phyloP scores from a whole-genome alignment of 2,797 vertebrate genomes.

The Bradypodion ventrale region DNA sequence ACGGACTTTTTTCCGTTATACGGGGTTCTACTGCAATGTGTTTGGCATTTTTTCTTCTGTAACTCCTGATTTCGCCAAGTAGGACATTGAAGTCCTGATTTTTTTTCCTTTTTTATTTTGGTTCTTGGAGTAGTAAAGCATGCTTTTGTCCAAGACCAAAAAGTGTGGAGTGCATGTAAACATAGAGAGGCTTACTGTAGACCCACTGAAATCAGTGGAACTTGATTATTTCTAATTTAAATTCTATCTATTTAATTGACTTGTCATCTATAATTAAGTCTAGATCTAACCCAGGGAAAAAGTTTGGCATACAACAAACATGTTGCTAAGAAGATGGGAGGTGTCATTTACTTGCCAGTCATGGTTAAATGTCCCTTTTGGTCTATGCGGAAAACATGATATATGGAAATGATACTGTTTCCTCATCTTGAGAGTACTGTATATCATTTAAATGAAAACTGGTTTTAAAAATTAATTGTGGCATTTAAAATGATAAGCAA shows the following conservation, averaged over 20 bases:
- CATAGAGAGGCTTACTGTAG: background rate
- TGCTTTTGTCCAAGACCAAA: background rate
- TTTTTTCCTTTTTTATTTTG: background rate
- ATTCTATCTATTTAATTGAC: background rate
- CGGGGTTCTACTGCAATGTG: too few species aligned
- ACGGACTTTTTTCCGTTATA: too few species aligned
- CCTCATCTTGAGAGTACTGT: conserved; percentile 55
- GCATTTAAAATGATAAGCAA: conserved; percentile 49
- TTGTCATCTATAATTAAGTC: background rate
- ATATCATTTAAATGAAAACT: conserved; percentile 33
- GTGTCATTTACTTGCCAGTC: conserved; percentile 52
- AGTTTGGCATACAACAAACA: conserved; percentile 39
- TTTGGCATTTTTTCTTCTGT: background rate
- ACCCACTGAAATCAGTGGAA: background rate
- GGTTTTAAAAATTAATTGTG: background rate
- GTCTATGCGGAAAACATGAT: conserved; percentile 51
- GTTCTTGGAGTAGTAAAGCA: background rate
- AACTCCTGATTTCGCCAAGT: background rate
- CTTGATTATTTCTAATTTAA: background rate
- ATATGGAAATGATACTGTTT: conserved; percentile 43
- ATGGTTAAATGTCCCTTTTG: conserved; percentile 52
- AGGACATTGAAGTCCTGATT: background rate
- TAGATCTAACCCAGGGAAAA: conserved; percentile 31
- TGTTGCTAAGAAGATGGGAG: conserved; percentile 48
- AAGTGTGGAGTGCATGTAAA: background rate